Evolutionary conservation across 2,797 vertebrate genomes (phyloP).

Genomic region (Catostomus latipinnis): DNA sequence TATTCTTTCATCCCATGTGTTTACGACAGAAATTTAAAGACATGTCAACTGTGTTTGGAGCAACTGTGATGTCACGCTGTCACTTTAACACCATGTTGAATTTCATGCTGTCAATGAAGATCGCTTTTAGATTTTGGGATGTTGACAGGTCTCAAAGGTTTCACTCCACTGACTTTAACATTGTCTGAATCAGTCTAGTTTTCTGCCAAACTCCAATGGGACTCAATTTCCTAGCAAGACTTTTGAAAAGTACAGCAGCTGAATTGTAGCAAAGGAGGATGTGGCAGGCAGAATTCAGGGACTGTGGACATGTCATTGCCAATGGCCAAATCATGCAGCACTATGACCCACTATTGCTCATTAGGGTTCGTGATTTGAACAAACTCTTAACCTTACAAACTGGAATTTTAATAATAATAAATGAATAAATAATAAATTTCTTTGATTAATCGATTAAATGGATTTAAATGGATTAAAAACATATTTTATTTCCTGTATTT

Average conservation of each 20-base stretch:
- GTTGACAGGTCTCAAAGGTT: slow-evolving; percentile 28
- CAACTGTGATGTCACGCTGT: background rate
- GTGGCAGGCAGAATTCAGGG: slow-evolving; percentile 4
- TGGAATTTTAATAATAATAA: too few species aligned
- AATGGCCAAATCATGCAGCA: background rate
- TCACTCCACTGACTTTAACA: background rate
- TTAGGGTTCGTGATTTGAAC: too few species aligned
- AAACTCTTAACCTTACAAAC: too few species aligned
- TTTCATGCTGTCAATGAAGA: slow-evolving; percentile 27
- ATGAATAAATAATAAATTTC: too few species aligned
- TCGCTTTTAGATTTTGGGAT: slow-evolving; percentile 21
- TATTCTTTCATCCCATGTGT: slow-evolving; percentile 35
- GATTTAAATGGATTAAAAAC: too few species aligned
- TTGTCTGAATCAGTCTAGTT: background rate
- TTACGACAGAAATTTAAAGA: slow-evolving; percentile 25
- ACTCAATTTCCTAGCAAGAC: slow-evolving; percentile 7
- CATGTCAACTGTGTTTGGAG: slow-evolving; percentile 29
- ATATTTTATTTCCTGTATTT: too few species aligned
- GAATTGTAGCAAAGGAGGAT: slow-evolving; percentile 15
- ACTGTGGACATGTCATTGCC: slow-evolving; percentile 35
- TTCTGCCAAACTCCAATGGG: slow-evolving; percentile 35
- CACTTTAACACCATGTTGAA: background rate
- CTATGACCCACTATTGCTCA: too few species aligned
- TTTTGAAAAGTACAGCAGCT: slow-evolving; percentile 31
- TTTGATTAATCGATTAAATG: too few species aligned